phyloP scores from a whole-genome alignment of 1,140 invertebrate genomes.

The Aphelenchoides besseyi region DNA sequence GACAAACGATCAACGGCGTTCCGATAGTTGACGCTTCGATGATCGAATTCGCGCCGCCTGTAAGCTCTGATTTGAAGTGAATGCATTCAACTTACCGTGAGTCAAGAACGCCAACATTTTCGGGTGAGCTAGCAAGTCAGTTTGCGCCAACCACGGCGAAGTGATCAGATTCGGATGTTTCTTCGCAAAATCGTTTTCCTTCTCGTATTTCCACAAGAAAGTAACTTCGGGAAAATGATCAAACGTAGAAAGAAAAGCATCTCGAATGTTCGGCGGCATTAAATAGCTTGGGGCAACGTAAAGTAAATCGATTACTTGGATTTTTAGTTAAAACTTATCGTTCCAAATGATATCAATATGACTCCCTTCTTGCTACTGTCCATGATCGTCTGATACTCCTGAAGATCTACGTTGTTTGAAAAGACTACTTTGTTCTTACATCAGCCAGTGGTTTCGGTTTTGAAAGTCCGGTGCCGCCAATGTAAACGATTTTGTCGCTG shows the following conservation, averaged over 20 bases:
- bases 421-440: neutral
- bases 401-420: neutral
- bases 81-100: neutral
- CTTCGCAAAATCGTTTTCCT: conserved; percentile 36
- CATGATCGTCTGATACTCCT: neutral
- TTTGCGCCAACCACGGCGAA: neutral
- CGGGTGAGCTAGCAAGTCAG: conserved; percentile 15
- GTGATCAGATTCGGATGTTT: conserved; percentile 28
- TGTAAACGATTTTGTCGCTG: neutral
- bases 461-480: conserved; percentile 4
- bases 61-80: neutral
- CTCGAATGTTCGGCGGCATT: no score
- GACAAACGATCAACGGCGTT: neutral
- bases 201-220: conserved; percentile 50
- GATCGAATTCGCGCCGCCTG: neutral
- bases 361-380: conserved; percentile 19
- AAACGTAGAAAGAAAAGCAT: conserved; percentile 32
- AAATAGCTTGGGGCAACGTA: conserved; percentile 22
- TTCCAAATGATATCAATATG: conserved; percentile 38
- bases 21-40: neutral
- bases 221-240: conserved; percentile 39
- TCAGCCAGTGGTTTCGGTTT: conserved; percentile 11
- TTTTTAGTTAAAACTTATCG: conserved; percentile 5
- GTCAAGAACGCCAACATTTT: conserved; percentile 13
- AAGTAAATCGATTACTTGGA: neutral